These are phyloP conservation scores for Neodiprion virginianus DNA, from an alignment of 1,140 invertebrate species.

Conservation along the genomic window DNA sequence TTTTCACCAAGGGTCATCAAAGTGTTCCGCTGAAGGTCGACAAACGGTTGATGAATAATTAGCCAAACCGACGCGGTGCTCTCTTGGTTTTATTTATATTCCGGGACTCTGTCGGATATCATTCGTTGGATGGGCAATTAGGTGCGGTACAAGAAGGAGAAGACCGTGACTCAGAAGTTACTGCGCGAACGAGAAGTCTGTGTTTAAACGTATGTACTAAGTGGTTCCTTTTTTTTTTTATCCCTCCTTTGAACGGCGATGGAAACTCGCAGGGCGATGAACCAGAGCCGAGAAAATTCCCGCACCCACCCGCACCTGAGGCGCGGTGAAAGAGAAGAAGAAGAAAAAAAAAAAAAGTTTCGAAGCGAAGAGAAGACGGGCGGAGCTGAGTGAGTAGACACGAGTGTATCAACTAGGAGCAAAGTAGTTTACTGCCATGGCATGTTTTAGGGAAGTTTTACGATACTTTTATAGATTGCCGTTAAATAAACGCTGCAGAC, in stretches of 20 bases:
- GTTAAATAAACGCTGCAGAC: background rate
- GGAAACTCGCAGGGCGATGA: background rate
- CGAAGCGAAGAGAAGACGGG: background rate
- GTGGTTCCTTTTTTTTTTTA: background rate
- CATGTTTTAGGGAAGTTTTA: constrained; percentile 7
- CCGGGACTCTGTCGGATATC: no score
- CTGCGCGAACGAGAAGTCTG: no score
- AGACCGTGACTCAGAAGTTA: no score
- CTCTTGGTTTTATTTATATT: no score
- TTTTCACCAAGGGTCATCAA: no score
- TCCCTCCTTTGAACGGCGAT: constrained; percentile 17
- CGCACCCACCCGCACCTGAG: background rate
- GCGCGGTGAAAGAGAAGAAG: background rate
- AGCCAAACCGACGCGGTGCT: no score
- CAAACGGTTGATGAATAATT: no score
- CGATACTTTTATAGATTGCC: constrained; percentile 7
- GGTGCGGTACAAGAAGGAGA: no score
- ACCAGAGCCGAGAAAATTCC: background rate
- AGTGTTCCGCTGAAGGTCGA: no score
- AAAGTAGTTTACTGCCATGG: constrained; percentile 1
- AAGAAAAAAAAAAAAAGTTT: background rate
- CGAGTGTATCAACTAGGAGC: background rate
- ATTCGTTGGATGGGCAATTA: no score
- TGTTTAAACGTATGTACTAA: no score
- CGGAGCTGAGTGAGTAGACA: background rate